phyloP scores from a whole-genome alignment of 2,888 invertebrate genomes.

The Plebejus anna region DNA sequence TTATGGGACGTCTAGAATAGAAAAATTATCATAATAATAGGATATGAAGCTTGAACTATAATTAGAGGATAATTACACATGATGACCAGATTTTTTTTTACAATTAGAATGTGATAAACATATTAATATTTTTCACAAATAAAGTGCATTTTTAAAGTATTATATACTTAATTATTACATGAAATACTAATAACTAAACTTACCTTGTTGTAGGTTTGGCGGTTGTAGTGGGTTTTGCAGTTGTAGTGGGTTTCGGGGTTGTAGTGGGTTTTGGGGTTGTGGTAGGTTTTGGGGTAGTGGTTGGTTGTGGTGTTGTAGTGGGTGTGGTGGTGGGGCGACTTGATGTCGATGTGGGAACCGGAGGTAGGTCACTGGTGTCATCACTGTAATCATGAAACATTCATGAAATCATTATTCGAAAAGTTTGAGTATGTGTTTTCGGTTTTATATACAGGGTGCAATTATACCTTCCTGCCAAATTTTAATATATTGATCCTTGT shows the following conservation, averaged over 20 bases:
- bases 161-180: too few species aligned
- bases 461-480: too few species aligned
- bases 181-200: too few species aligned
- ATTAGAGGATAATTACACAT: too few species aligned
- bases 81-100: too few species aligned
- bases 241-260: conserved; percentile 33
- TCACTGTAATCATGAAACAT: conserved; percentile 44
- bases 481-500: too few species aligned
- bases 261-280: conserved; percentile 37
- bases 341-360: conserved; percentile 18
- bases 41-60: too few species aligned
- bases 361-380: conserved; percentile 33
- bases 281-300: conserved; percentile 32
- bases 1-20: conserved; percentile 30
- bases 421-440: too few species aligned
- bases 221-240: conserved; percentile 30
- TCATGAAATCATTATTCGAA: not conserved
- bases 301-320: not conserved
- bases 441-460: too few species aligned
- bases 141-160: too few species aligned
- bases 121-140: too few species aligned
- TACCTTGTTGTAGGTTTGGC: conserved; percentile 30
- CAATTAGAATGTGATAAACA: too few species aligned
- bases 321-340: conserved; percentile 28
- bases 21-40: not conserved